Base-by-base conservation (phyloP, 2,888 invertebrate species). In the Drosophila mimica region DNA sequence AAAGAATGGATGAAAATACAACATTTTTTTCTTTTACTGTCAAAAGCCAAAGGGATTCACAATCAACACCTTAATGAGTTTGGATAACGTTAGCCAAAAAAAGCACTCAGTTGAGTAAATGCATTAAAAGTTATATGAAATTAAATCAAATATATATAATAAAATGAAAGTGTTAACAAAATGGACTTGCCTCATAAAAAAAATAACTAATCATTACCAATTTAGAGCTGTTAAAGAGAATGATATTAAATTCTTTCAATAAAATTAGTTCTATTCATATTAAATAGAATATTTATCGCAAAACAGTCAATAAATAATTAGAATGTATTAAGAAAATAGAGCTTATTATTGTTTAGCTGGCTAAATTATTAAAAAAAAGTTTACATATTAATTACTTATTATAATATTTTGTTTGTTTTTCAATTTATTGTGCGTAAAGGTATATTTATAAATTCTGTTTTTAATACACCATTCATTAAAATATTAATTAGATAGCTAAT, bases 21-120 rank as follows among this genome's bases (percentile, higher is more conserved):
- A 67, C 56, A 64, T 67, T 75, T 79, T 75, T 64, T 64, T 54
- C 48, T 61, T 46, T 25, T 4, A 46, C 46, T 61, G 58, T 75
- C 63, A 49, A 30, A 60, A 74, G 43, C 40, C 52, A 48, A 7
- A 28, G 31, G 40, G 57, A 57, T 40, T 28, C 53, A 70, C 57
- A 80, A 77, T 46, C 66, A 71, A 49, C 70, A 58, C 63, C 53
- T 67, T 64, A 70, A 76, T 62, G 76, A 71, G 76, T 33, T 30
- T 15, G 58, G 70, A 75, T 70, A 78, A 46, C 68, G 34, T 34
- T 15, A 52, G 58, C 20, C 20, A 17, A 34, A 46, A 20, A 53
- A 59, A n/a, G 11, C 64, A 48, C 40, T 59, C 49, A 51, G 46
- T 15, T 34, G 17, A 17, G n/a, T 13, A 53, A 62, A 38, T 59